Evolutionary conservation across 2,888 invertebrate species (phyloP).

Genomic region (Orchesella flavescens): DNA sequence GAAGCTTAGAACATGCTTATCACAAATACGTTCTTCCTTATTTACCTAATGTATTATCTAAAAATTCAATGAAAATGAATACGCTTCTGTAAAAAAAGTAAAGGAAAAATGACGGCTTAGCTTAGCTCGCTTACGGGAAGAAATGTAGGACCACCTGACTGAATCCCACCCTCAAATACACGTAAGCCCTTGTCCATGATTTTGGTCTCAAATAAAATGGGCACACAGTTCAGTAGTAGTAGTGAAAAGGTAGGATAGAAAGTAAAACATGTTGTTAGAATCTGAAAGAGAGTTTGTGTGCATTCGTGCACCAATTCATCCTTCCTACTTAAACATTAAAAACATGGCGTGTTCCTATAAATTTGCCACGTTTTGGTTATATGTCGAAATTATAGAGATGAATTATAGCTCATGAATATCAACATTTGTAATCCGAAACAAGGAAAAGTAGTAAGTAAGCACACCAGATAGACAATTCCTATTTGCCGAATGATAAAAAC

Average conservation of each 20-base stretch:
- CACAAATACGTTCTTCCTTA: conserved; percentile 7
- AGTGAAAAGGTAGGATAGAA: too few relatives aligned
- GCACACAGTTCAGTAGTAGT: too few relatives aligned
- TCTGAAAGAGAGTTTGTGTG: not conserved
- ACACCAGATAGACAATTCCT: too few relatives aligned
- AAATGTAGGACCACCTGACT: conserved; percentile 54
- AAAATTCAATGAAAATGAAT: conserved; percentile 12
- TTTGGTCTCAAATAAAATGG: not conserved
- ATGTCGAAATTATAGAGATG: too few relatives aligned
- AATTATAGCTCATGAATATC: too few relatives aligned
- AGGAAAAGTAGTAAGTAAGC: too few relatives aligned
- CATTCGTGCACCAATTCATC: not conserved
- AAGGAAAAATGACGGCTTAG: conserved; percentile 13
- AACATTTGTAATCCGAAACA: too few relatives aligned
- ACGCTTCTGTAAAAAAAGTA: not conserved
- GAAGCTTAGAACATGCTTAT: conserved; percentile 48
- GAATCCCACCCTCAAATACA: conserved; percentile 15
- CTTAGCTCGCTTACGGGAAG: conserved; percentile 13
- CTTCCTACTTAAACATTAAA: too few relatives aligned
- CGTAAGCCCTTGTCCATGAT: not conserved
- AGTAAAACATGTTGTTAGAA: too few relatives aligned
- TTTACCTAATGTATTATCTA: conserved; percentile 26
- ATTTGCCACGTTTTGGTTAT: too few relatives aligned
- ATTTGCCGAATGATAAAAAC: conserved; percentile 10
- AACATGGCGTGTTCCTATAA: too few relatives aligned